Evolutionary conservation across 2,888 invertebrate genomes (phyloP), one percentile per base, ranked within the genome.

Genomic region (Tromatobia lineatoria): DNA sequence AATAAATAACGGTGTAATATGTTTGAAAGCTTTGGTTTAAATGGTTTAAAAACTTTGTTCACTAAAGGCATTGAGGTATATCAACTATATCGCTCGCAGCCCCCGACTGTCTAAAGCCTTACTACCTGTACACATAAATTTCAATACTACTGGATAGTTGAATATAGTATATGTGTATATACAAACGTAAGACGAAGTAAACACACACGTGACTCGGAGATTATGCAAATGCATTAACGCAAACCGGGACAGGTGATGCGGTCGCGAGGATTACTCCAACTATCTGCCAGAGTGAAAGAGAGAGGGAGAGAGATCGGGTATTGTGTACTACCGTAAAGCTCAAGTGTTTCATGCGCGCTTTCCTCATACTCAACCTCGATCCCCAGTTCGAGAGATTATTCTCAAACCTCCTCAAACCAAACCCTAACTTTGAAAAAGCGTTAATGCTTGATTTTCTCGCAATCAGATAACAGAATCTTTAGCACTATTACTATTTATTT

Each of bases 221-320:
- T 88, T 88, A 88, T 88, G 88, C 82, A 88, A 86, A 87, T 87
- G 84, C 82, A 86, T 85, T 85, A 82, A 82, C 82, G 85, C 86
- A 86, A 87, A 85, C 85, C 85, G 73, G 85, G 86, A 83, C 87
- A 86, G 85, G 87, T 87, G 88, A 88, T 86, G 87, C 77, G 87
- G 86, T 88, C 85, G 67, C 82, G 81, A 52, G 86, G 87, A 87
- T 88, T 86, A 87, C 70, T 45, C 52, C 61, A 66, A 85, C 82
- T 86, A 85, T 88, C 79, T 80, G 75, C 74, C 69, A 80, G 77
- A 50, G 11, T 57, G 42, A 71, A 47, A 34, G 47, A 73, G 77
- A 50, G 11, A 66, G 77, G 52, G 11, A 66, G 42, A 71, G 54
- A 45, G 47, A 73, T 59, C 57, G 20, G 29, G 64, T 38, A 70